These are phyloP conservation scores for Scotopteryx bipunctaria DNA, from an alignment of 2,888 invertebrate genomes.

Conservation along the genomic window DNA sequence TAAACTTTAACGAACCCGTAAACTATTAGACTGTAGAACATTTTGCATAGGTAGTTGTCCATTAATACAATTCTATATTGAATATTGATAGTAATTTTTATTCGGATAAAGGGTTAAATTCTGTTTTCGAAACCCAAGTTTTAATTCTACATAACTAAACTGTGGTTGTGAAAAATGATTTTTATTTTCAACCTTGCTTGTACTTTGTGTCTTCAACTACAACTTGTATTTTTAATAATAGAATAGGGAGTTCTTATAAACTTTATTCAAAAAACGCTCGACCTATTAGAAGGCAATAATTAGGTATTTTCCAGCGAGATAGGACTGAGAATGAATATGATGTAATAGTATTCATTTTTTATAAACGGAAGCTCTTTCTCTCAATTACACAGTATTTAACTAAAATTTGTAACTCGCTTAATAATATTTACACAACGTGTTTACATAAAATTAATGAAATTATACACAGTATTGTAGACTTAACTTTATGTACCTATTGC, in stretches of 20 bases:
- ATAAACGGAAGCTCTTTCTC: conserved; percentile 48
- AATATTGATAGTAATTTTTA: conserved; percentile 15
- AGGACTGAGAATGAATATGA: conserved; percentile 50
- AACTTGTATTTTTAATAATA: conserved; percentile 42
- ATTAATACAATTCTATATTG: conserved; percentile 16
- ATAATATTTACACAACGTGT: conserved; percentile 51
- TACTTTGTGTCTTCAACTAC: conserved; percentile 40
- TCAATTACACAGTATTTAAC: conserved; percentile 46
- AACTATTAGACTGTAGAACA: conserved; percentile 43
- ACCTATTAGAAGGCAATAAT: conserved; percentile 69
- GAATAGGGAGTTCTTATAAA: conserved; percentile 51
- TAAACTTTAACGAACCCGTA: conserved; percentile 43
- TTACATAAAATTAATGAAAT: conserved; percentile 41
- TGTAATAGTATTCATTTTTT: conserved; percentile 51
- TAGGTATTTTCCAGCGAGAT: conserved; percentile 55
- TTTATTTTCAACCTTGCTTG: conserved; percentile 38
- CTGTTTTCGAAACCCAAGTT: conserved; percentile 27
- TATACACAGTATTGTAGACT: conserved; percentile 55
- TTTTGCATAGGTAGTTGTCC: conserved; percentile 45
- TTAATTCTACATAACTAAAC: conserved; percentile 32
- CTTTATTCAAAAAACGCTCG: conserved; percentile 47
- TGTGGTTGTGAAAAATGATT: conserved; percentile 50
- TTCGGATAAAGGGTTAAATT: conserved; percentile 15
- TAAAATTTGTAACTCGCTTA: conserved; percentile 52
- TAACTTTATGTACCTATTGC: conserved; percentile 37